Evolutionary conservation across 1,140 invertebrate genomes (phyloP), one percentile per base, ranked within the genome.

Genomic region (Drosophila oshimai): DNA sequence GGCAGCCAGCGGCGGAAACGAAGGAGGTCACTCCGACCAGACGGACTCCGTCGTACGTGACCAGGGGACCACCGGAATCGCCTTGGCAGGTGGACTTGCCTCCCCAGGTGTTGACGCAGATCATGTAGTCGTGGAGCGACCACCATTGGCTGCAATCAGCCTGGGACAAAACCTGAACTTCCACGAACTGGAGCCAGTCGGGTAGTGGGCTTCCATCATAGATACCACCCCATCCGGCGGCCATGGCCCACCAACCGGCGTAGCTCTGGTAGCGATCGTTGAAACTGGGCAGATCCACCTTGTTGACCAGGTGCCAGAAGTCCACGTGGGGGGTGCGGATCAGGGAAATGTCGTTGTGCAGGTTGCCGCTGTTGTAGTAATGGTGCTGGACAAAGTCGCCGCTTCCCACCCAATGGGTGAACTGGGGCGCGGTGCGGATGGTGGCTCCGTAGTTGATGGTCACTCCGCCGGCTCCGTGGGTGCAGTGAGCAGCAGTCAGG

Each of bases 11-110:
- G 2, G 26, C 7, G 2, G 89, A 78, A 2, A 86, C 89, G 51
- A 92, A 92, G 0, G 91, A 92, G 9, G 79, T 90, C 10, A 92
- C 73, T 13, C 36, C 57, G 20, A 49, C 51, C 3, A 74, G 18
- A 13, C n/a, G n/a, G n/a, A n/a, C n/a, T n/a, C n/a, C n/a, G n/a
- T n/a, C n/a, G n/a, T n/a, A n/a, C n/a, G n/a, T n/a, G n/a, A 69
- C 65, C 29, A 75, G 15, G 3, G 74, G 44, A 2, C 68, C 68
- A 6, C 74, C 72, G 3, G 54, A 72, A n/a, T 78, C 72, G 2
- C 44, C 67, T 4, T 42, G 44, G 47, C 68, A 79, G 15, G 42
- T 54, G 20, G 69, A 62, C n/a, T n/a, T n/a, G n/a, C n/a, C n/a
- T n/a, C n/a, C n/a, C n/a, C n/a, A n/a, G n/a, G n/a, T n/a, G n/a